Base-by-base conservation (phyloP, 2,888 invertebrate species). In the Stenodera caucasica region DNA sequence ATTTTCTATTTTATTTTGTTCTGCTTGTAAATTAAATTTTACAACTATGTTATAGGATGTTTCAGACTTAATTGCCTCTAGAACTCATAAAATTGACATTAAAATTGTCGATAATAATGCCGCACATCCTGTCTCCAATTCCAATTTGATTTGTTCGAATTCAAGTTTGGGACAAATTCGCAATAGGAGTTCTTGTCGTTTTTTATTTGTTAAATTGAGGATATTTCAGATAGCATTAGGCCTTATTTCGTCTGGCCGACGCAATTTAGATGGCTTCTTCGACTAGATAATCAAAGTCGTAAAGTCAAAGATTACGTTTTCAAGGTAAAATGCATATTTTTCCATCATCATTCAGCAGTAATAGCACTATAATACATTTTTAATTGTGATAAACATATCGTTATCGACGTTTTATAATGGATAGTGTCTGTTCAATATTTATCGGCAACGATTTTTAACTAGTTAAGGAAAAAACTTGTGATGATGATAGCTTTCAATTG, bases 1-100 rank as follows among this genome's bases (percentile, higher is more conserved):
- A 49, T 49, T 53, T 52, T 58, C 58, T 18, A 21, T 54, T 54
- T 50, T 40, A 54, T 57, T 40, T 53, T 53, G 45, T 49, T 14
- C 33, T 21, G 53, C 45, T 54, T 61, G 40, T 58, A 61, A 61
- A 55, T 61, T 61, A 52, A 52, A 9, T 55, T 57, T 61, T 57
- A 57, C 40, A 50, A 54, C 54, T 32, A 55, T 60, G 58, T 29
- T 58, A 35, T 54, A 30, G n/a, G 49, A 52, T 49, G 53, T 60
- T 52, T 52, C 49, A 55, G 15, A 51, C 35, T 60, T 52, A 60
- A 60, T 60, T 60, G 40, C 40, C 52, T 51, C 29, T 15, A 32
- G 45, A 45, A 12, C 26, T 32, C 56, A 51, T 60, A 52, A 56
- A 60, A 55, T 45, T 32, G 33, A 51, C 49, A 49, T 37, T 35